Percentiles rank a stretch among this genome's conserved stretches.
These are phyloP conservation scores for Toxotes chatareus DNA, from an alignment of 2,113 vertebrate species.

Conservation along the genomic window DNA sequence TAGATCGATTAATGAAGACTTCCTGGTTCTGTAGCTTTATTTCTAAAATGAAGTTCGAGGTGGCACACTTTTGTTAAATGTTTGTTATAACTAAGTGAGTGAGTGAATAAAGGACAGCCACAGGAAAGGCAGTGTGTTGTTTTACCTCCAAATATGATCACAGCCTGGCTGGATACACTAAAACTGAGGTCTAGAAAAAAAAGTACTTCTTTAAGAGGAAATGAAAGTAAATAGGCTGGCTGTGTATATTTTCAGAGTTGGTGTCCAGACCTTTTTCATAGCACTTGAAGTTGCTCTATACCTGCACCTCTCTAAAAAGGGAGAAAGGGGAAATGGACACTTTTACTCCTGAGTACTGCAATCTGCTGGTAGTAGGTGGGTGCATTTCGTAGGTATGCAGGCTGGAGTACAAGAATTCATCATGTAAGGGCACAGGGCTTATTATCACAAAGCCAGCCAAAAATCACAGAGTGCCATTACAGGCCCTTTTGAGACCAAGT, in stretches of 20 bases:
- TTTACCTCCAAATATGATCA: not conserved
- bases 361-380: conserved; percentile 23
- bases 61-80: not conserved
- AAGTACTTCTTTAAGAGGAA: conserved; percentile 16
- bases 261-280: conserved; percentile 32
- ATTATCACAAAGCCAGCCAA: conserved; percentile 44
- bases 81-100: not conserved
- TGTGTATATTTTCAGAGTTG: conserved; percentile 41
- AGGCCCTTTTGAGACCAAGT: conserved; percentile 21
- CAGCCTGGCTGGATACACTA: not conserved
- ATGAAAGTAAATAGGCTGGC: conserved; percentile 39
- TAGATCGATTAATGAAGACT: not conserved
- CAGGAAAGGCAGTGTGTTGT: not conserved
- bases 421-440: conserved; percentile 7
- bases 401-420: conserved; percentile 49
- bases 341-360: conserved; percentile 28
- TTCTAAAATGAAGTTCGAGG: conserved; percentile 15
- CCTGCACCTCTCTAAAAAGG: conserved; percentile 24
- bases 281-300: conserved; percentile 49
- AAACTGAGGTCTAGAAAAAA: conserved; percentile 28
- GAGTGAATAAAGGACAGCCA: conserved; percentile 15
- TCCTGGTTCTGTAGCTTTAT: not conserved
- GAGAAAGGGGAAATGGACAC: conserved; percentile 62
- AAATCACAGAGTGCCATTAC: conserved; percentile 45
- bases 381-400: conserved; percentile 33